phyloP scores from a whole-genome alignment of 2,888 invertebrate species.

The Dryocosmus kuriphilus region DNA sequence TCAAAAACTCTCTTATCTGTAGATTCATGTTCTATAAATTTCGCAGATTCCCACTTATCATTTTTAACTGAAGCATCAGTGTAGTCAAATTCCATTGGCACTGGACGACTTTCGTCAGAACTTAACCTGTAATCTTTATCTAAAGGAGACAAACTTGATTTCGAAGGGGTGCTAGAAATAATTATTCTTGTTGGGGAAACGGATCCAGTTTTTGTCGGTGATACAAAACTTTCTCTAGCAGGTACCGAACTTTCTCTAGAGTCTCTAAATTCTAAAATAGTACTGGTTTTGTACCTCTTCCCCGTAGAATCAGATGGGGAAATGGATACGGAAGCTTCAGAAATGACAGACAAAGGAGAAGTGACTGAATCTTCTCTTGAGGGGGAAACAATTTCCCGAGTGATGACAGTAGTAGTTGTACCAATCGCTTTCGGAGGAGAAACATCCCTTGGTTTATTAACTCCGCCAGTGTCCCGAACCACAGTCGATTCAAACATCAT shows the following conservation, averaged over 20 bases:
- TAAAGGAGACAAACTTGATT: conserved; percentile 45
- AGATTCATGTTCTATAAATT: conserved; percentile 54
- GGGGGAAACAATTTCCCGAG: conserved; percentile 60
- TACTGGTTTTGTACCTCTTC: conserved; percentile 2
- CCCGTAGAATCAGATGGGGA: conserved; percentile 32
- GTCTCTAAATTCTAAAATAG: neutral
- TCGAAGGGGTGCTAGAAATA: conserved; percentile 44
- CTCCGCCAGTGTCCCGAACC: conserved; percentile 58
- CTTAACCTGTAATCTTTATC: conserved; percentile 51
- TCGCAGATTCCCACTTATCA: conserved; percentile 55
- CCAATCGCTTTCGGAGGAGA: conserved; percentile 64
- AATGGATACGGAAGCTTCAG: conserved; percentile 41
- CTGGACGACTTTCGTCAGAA: conserved; percentile 30
- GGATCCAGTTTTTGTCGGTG: conserved; percentile 42
- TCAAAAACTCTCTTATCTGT: conserved; percentile 85
- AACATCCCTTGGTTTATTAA: conserved; percentile 20
- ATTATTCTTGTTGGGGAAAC: conserved; percentile 45
- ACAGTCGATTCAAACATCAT: conserved; percentile 66
- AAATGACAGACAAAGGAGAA: conserved; percentile 10
- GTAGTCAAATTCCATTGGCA: conserved; percentile 46
- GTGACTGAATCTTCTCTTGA: conserved; percentile 36
- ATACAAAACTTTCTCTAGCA: conserved; percentile 36
- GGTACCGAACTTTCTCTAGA: conserved; percentile 10
- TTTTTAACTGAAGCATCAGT: conserved; percentile 43
- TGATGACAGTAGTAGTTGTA: conserved; percentile 69